Evolutionary conservation across 2,888 invertebrate species (phyloP), one percentile per base, ranked within the genome.

Genomic region (Erebia aethiops): DNA sequence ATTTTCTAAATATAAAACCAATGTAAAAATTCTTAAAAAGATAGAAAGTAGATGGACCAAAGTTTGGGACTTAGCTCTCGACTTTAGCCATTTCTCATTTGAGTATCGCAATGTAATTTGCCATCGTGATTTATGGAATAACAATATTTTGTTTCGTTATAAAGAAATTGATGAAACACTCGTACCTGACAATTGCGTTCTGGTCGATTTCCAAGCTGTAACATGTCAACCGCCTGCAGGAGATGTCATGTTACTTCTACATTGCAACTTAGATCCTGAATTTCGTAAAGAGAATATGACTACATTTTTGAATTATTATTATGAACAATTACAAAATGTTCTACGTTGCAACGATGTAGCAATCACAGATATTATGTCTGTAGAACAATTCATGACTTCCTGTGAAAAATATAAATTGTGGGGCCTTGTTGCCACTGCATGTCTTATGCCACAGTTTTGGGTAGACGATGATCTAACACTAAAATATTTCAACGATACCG

Each of bases 121-220:
- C 51, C 95, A 95, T 79, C 91, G 95, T 4, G 95, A 95, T 85
- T 83, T 95, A 8, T 95, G 95, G 95, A 93, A 93, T 58, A 95
- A 95, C 77, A 95, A 95, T 79, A 81, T 95, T 10, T 89, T 95
- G 87, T 95, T 95, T 77, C 90, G 85, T 75, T 94, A 93, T 70
- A 79, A 79, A 61, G 75, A 74, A 14, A 46, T 77, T 35, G 77
- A 77, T 62, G 74, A 85, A 18, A 75, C 82, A 1, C 77, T 86
- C 0, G 81, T 80, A 49, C 94, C 95, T 1, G 87, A 94, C 2
- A 93, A 95, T 43, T 95, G 96, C 76, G 81, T 95, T 49, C 81
- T 97, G 11, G 94, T 97, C 2, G 97, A 97, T 83, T 97, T 95
- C 79, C 96, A 96, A 85, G 89, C 96, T 65, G 87, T 94, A 0